Conservation (phyloP, 1,140 invertebrate species). For the Sarcophaga bullata region DNA sequence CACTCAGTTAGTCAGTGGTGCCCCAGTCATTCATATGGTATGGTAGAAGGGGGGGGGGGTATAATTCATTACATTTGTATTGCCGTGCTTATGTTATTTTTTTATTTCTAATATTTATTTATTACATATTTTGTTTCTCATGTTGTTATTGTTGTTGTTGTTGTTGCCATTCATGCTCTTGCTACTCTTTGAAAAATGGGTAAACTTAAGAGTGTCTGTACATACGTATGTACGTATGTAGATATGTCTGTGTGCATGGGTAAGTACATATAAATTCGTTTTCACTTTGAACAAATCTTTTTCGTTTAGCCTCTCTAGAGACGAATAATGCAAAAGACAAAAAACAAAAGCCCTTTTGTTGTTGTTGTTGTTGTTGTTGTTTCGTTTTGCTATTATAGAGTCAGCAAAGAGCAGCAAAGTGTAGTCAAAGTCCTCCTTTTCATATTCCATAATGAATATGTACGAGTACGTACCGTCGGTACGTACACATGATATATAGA, state of each 20-base stretch:
- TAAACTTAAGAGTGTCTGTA: background rate
- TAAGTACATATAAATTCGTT: no score
- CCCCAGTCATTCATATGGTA: background rate
- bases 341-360: background rate
- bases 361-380: no score
- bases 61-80: slow-evolving; percentile 11
- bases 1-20: slow-evolving; percentile 6
- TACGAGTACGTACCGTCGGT: background rate
- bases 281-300: background rate
- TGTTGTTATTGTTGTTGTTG: background rate
- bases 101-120: slow-evolving; percentile 13
- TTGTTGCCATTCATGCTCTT: background rate
- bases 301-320: slow-evolving; percentile 17
- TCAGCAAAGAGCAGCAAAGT: background rate
- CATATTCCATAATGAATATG: background rate
- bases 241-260: background rate
- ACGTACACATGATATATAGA: background rate
- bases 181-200: background rate
- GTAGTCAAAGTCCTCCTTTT: background rate
- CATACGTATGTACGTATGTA: background rate
- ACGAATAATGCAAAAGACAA: slow-evolving; percentile 2
- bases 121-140: background rate
- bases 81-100: background rate
- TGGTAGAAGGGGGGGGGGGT: background rate
- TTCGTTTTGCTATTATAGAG: background rate